phyloP scores from a whole-genome alignment of 2,113 vertebrate genomes.

The Hymenochirus boettgeri region DNA sequence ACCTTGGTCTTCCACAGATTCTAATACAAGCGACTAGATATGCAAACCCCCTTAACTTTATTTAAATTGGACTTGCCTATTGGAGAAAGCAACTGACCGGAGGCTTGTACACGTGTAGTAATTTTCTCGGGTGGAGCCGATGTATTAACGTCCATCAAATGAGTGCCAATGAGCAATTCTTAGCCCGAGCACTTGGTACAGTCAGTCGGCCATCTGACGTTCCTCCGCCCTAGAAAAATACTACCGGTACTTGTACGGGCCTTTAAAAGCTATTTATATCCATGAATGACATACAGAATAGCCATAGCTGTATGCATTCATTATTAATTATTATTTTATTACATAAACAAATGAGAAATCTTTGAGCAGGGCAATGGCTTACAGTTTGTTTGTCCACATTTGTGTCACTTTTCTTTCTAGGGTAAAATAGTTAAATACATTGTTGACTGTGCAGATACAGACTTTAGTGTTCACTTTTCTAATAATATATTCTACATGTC shows the following conservation, averaged over 20 bases:
- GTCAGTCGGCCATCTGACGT: too few species aligned
- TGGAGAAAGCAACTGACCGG: too few species aligned
- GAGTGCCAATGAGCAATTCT: too few species aligned
- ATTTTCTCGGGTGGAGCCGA: too few species aligned
- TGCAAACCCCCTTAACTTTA: too few species aligned
- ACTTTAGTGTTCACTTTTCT: neutral
- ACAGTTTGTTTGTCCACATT: neutral
- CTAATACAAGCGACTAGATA: neutral
- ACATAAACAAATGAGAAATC: neutral
- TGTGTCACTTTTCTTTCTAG: neutral
- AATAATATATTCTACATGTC: neutral
- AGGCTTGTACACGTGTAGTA: too few species aligned
- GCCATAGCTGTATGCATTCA: neutral
- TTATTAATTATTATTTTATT: neutral
- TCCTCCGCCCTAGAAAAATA: too few species aligned
- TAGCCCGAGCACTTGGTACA: too few species aligned
- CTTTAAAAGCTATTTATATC: neutral
- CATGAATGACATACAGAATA: neutral
- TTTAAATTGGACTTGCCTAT: too few species aligned
- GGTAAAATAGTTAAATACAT: neutral
- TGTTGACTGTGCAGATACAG: neutral
- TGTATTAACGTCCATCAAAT: too few species aligned
- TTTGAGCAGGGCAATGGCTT: neutral
- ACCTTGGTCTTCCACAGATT: constrained; percentile 25
- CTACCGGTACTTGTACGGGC: too few species aligned